Conservation (phyloP, 2,888 invertebrate species). For the Sesia bembeciformis region DNA sequence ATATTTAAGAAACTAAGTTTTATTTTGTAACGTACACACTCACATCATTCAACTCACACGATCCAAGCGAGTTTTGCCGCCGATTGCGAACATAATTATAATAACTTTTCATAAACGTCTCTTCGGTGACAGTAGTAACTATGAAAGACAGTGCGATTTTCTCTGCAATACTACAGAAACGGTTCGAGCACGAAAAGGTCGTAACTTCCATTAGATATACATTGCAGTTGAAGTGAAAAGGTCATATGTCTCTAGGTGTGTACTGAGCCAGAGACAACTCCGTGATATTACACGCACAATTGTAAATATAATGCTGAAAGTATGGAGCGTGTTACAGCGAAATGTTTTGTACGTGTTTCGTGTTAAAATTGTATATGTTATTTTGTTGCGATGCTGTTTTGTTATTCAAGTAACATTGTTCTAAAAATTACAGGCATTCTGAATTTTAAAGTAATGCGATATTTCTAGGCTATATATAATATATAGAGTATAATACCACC, state of each 20-base stretch:
- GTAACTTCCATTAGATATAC: background rate
- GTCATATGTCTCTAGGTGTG: background rate
- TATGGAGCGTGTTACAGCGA: constrained; percentile 3
- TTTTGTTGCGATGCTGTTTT: background rate
- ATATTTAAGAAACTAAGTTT: too few relatives aligned
- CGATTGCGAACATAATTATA: constrained; percentile 10
- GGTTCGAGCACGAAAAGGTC: background rate
- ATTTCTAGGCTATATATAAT: too few relatives aligned
- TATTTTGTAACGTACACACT: too few relatives aligned
- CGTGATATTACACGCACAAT: constrained; percentile 10
- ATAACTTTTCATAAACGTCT: constrained; percentile 23
- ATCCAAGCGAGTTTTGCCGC: too few relatives aligned
- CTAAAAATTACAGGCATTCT: background rate
- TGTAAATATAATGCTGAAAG: constrained; percentile 7
- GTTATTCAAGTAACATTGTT: background rate
- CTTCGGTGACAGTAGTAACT: constrained; percentile 15
- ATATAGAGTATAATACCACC: too few relatives aligned
- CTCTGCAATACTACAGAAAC: constrained; percentile 5
- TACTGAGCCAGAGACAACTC: background rate
- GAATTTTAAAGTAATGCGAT: background rate
- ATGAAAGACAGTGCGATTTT: constrained; percentile 18
- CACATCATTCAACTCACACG: too few relatives aligned
- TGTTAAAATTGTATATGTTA: background rate
- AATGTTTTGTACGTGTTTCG: constrained; percentile 4
- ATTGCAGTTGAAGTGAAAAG: background rate